phyloP scores from a whole-genome alignment of 2,797 vertebrate genomes.

The Urosaurus nigricauda region DNA sequence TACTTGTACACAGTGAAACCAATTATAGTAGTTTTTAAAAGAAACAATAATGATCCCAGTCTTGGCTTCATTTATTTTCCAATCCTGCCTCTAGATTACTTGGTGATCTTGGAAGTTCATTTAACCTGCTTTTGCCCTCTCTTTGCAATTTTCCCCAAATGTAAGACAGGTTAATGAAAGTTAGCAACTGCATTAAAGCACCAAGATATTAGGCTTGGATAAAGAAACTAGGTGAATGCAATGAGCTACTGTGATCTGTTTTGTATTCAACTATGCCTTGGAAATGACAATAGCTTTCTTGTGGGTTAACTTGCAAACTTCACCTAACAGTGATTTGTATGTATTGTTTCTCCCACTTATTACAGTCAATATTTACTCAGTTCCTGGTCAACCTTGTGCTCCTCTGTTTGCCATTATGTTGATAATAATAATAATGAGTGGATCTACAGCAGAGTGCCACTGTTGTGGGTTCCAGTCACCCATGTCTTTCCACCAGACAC shows the following conservation, averaged over 20 bases:
- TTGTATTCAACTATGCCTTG: not conserved
- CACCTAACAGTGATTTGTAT: not conserved
- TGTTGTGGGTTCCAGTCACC: not conserved
- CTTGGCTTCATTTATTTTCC: conserved; percentile 17
- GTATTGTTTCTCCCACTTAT: not conserved
- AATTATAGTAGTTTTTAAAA: not conserved
- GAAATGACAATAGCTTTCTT: not conserved
- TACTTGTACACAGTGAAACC: not conserved
- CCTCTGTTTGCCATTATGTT: not conserved
- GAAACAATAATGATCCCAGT: not conserved
- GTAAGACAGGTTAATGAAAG: not conserved
- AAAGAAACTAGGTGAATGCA: conserved; percentile 11
- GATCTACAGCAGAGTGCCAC: not conserved
- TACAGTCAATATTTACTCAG: not conserved
- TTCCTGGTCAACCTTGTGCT: not conserved
- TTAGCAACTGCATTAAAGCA: conserved; percentile 9
- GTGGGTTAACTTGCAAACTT: not conserved
- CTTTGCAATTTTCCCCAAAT: conserved; percentile 17
- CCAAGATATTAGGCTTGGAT: conserved; percentile 18
- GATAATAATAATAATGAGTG: not conserved
- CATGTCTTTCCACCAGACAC: not conserved
- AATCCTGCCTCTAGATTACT: conserved; percentile 1
- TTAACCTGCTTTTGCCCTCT: conserved; percentile 10
- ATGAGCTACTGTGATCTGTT: not conserved
- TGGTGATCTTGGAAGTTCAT: conserved; percentile 25